Evolutionary conservation across 2,113 vertebrate genomes (phyloP).

Genomic region (Nettapus auritus): DNA sequence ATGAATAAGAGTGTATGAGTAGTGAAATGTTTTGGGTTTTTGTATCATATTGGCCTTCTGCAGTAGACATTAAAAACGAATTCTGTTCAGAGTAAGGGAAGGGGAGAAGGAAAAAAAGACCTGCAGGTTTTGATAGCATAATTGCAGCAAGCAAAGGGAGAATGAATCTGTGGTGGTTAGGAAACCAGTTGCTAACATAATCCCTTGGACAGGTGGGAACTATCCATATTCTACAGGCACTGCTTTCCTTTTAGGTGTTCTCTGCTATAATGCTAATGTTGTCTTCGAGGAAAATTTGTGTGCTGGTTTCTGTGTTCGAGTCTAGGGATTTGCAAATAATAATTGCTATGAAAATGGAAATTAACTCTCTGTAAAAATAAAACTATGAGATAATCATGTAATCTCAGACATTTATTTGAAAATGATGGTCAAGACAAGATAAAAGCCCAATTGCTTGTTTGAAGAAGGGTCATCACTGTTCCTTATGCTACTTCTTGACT

Average conservation of each 20-base stretch:
- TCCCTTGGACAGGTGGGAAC: background rate
- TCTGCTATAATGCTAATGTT: background rate
- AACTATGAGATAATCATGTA: background rate
- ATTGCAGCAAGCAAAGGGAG: background rate
- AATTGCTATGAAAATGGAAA: background rate
- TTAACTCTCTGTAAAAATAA: background rate
- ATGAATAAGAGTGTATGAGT: constrained; percentile 72
- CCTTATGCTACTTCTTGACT: background rate
- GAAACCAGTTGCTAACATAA: background rate
- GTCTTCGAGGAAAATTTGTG: background rate
- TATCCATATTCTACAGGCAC: background rate
- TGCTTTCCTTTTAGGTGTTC: background rate
- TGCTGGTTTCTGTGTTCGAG: background rate
- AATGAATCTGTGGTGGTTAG: background rate
- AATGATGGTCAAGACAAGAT: background rate
- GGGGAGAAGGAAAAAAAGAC: background rate
- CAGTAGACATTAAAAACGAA: constrained; percentile 50
- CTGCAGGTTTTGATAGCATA: background rate
- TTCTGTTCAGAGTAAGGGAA: constrained; percentile 29
- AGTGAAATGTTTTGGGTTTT: constrained; percentile 71
- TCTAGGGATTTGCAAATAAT: background rate
- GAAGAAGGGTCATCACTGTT: background rate
- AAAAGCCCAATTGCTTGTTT: background rate
- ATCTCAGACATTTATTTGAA: background rate
- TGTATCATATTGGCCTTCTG: constrained; percentile 69